Percentiles rank a stretch among this genome's conserved stretches.
Conservation (phyloP, 2,888 invertebrate species). For the Ariolimax columbianus region DNA sequence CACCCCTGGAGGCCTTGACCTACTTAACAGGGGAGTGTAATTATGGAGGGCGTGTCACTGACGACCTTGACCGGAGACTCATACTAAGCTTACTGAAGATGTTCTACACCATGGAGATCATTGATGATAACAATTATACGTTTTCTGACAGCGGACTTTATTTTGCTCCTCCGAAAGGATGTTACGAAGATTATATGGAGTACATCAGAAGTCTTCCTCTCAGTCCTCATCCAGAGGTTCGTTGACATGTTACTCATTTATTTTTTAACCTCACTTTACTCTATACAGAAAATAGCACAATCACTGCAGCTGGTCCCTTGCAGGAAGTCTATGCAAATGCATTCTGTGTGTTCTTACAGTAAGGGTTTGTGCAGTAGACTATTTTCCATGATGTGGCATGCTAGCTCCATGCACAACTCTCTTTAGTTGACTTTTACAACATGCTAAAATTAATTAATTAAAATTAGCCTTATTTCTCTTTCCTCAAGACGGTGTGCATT, state of each 20-base stretch:
- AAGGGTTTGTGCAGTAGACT: no score
- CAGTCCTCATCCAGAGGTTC: conserved; percentile 76
- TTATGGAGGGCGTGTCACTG: conserved; percentile 79
- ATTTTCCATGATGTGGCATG: no score
- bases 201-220: conserved; percentile 77
- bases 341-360: no score
- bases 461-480: no score
- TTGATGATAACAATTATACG: conserved; percentile 69
- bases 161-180: conserved; percentile 73
- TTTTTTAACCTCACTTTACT: no score
- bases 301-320: no score
- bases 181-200: conserved; percentile 73
- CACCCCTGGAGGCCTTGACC: conserved; percentile 77
- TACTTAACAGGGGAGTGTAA: conserved; percentile 79
- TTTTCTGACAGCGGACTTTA: conserved; percentile 75
- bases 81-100: conserved; percentile 74
- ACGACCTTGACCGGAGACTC: conserved; percentile 76
- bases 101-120: conserved; percentile 73
- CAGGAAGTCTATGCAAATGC: no score
- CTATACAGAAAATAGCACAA: no score
- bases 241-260: conserved; percentile 4
- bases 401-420: no score
- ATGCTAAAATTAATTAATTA: no score
- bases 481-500: no score
- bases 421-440: no score